Evolutionary conservation across 2,888 invertebrate species (phyloP), one percentile per base, ranked within the genome.

Genomic region (Tinea pellionella): DNA sequence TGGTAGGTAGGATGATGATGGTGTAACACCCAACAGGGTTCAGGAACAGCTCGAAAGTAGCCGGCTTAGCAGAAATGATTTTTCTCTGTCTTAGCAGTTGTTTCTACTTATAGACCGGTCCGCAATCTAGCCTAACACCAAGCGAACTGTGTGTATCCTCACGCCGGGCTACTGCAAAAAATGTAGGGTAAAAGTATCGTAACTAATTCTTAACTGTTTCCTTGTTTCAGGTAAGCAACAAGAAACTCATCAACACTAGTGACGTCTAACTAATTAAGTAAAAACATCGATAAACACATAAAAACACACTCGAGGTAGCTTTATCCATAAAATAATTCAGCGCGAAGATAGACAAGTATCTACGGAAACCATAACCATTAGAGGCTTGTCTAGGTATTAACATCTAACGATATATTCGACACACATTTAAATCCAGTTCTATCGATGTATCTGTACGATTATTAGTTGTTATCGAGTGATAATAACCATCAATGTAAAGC

Each of bases 321-420:
- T 32, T 58, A 32, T 59, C n/a, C 51, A 51, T 51, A 51, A 61
- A 61, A 59, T 59, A 51, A 61, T 61, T 51, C 61, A 59, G 61
- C 18, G 56, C 37, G 51, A 53, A 53, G 58, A 58, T 61, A 59
- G 58, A 58, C 43, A 56, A 61, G 59, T 53, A 43, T 42, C 55
- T 32, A 51, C 41, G 61, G 61, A 59, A 58, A 61, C 57, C 19
- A 61, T 61, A 59, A 61, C 61, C 53, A 61, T 60, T 61, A 47
- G 58, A 53, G 16, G 53, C 53, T 53, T 4, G 53, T n/a, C 47
- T 12, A 24, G 11, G 24, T 53, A 24, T 24, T 53, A 53, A 53
- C 24, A 24, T 24, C 24, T 24, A 53, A 53, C 53, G 53, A 53
- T 47, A 47, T 47, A 8, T 13, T 47, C 8, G 47, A 15, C 53